Evolutionary conservation across 2,888 invertebrate species (phyloP).

Genomic region (Acanthosepion esculentum): DNA sequence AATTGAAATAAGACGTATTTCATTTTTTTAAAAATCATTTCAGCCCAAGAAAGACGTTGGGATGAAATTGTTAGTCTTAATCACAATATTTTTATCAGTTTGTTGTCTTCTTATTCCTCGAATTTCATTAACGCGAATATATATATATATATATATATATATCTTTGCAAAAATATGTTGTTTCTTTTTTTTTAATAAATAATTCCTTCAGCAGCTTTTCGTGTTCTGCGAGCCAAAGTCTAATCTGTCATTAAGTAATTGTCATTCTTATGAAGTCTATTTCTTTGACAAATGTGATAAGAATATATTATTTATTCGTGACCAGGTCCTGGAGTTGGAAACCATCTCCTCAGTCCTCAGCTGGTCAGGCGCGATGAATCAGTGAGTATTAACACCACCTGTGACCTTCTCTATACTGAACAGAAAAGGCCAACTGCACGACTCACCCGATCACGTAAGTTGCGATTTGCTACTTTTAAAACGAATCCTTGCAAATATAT

Average conservation of each 20-base stretch:
- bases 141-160: no score
- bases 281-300: not conserved
- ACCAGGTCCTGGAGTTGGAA: not conserved
- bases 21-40: no score
- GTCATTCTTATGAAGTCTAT: not conserved
- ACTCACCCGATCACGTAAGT: constrained; percentile 36
- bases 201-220: no score
- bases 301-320: not conserved
- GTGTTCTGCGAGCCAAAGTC: no score
- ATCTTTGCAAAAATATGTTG: not conserved
- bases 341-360: constrained; percentile 46
- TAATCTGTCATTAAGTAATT: no score
- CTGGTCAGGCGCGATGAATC: constrained; percentile 4
- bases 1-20: no score
- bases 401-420: constrained; percentile 33
- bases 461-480: not conserved
- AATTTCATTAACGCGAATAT: no score
- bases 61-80: no score
- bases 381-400: constrained; percentile 35
- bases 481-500: no score
- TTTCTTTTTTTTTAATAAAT: no score
- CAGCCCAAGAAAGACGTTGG: not conserved
- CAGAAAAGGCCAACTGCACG: not conserved
- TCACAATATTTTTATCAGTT: no score
- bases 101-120: no score